These are phyloP conservation scores for Mareca strepera DNA, from an alignment of 2,797 vertebrate genomes.

Conservation along the genomic window DNA sequence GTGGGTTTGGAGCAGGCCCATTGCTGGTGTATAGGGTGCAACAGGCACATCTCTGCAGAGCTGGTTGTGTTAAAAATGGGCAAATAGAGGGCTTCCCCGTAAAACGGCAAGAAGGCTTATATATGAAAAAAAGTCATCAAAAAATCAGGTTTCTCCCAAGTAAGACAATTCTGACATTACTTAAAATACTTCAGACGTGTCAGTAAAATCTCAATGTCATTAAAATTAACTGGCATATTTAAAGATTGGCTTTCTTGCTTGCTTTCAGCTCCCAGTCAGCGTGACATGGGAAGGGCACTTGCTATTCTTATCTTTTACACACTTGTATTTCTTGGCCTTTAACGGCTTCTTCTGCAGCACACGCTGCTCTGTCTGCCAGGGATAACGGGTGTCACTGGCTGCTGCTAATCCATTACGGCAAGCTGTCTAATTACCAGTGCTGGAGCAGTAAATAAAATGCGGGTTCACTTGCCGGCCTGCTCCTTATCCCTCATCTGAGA, in stretches of 20 bases:
- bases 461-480: slow-evolving; percentile 46
- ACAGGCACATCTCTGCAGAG: neutral
- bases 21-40: neutral
- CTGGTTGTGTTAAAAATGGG: slow-evolving; percentile 26
- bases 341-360: slow-evolving; percentile 15
- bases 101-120: slow-evolving; percentile 38
- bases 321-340: slow-evolving; percentile 69
- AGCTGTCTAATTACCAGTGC: slow-evolving; percentile 55
- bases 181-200: slow-evolving; percentile 72
- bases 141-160: slow-evolving; percentile 50
- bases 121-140: slow-evolving; percentile 40
- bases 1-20: neutral
- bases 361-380: slow-evolving; percentile 57
- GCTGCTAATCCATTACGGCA: slow-evolving; percentile 69
- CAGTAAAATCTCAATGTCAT: slow-evolving; percentile 62
- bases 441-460: slow-evolving; percentile 58
- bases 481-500: slow-evolving; percentile 67
- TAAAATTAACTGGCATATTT: slow-evolving; percentile 72
- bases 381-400: slow-evolving; percentile 65
- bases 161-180: slow-evolving; percentile 57
- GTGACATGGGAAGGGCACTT: slow-evolving; percentile 59
- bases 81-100: slow-evolving; percentile 37
- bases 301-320: slow-evolving; percentile 66
- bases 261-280: slow-evolving; percentile 60
- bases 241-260: slow-evolving; percentile 64